Evolutionary conservation across 2,888 invertebrate species (phyloP).

Genomic region (Zaprionus lineosus): DNA sequence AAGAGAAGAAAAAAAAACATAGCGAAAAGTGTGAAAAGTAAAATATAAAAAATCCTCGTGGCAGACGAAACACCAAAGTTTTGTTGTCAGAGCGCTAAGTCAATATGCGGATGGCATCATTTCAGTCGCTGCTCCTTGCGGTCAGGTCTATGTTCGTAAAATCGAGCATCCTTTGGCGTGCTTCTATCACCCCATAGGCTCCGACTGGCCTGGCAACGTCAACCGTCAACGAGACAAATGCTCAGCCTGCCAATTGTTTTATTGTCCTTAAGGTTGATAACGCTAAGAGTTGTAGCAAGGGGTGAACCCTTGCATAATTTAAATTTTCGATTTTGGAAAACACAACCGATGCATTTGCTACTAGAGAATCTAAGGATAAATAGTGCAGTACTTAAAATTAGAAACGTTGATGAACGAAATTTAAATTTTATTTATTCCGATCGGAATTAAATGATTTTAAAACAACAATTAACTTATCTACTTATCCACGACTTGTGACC

Average conservation of each 20-base stretch:
- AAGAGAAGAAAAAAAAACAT: slow-evolving; percentile 23
- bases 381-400: no score
- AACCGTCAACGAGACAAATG: not conserved
- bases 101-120: slow-evolving; percentile 46
- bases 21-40: slow-evolving; percentile 9
- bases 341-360: no score
- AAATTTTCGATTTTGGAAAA: no score
- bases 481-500: no score
- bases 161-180: no score
- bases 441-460: no score
- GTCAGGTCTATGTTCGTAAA: not conserved
- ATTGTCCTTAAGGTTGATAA: slow-evolving; percentile 20
- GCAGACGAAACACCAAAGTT: slow-evolving; percentile 34
- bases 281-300: slow-evolving; percentile 27
- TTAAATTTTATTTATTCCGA: no score
- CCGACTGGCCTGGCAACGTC: slow-evolving; percentile 15
- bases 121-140: slow-evolving; percentile 22
- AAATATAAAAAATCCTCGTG: slow-evolving; percentile 42
- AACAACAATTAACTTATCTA: no score
- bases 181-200: not conserved
- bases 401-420: no score
- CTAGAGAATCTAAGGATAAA: no score
- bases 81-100: slow-evolving; percentile 47
- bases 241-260: slow-evolving; percentile 18
- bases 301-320: no score